phyloP scores from a whole-genome alignment of 2,113 vertebrate genomes.

The Leptosomus discolor region DNA sequence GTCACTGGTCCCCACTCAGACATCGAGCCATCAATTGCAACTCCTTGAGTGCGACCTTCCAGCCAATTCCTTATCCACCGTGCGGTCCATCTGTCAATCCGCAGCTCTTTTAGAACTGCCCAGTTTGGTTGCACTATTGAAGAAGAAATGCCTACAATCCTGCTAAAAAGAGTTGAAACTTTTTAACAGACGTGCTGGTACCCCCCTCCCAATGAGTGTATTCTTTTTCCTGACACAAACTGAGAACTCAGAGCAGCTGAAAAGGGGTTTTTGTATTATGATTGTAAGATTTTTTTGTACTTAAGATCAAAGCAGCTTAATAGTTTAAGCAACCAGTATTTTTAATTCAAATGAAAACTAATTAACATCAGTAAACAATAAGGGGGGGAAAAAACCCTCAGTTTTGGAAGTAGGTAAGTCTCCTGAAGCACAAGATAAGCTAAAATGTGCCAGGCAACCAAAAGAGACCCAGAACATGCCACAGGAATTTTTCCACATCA shows the following conservation, averaged over 20 bases:
- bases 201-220: fast-evolving
- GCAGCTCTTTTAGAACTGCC: background rate
- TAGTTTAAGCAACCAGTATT: background rate
- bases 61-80: no score
- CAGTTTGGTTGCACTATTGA: background rate
- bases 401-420: no score
- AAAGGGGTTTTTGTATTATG: background rate
- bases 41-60: no score
- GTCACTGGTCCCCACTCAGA: no score
- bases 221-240: background rate
- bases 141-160: background rate
- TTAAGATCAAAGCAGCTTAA: background rate
- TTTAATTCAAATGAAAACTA: no score
- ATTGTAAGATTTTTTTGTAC: background rate
- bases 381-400: no score
- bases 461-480: no score
- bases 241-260: background rate
- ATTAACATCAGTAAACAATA: no score
- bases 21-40: no score
- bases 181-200: background rate
- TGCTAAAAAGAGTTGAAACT: background rate
- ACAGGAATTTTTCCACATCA: background rate
- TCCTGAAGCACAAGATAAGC: no score
- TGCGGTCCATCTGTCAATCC: no score
- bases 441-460: no score